Conservation (phyloP, 2,888 invertebrate species). For the Pilophorus perplexus region DNA sequence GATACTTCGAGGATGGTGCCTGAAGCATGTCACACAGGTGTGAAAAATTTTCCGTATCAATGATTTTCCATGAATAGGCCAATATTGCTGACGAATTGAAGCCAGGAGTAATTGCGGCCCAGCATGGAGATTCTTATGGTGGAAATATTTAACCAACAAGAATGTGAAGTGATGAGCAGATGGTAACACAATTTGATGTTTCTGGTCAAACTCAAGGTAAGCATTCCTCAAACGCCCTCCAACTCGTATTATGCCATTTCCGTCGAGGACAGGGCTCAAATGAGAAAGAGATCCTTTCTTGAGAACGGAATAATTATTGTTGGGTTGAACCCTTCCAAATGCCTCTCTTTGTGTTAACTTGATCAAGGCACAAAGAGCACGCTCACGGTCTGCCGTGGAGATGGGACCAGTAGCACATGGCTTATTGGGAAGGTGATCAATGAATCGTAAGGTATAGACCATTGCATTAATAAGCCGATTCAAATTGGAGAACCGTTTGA, state of each 20-base stretch:
- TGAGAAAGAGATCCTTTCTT: conserved; percentile 40
- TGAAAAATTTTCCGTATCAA: conserved; percentile 42
- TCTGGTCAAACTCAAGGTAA: conserved; percentile 46
- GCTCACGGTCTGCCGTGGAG: not conserved
- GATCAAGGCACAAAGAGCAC: not conserved
- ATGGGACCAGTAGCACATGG: not conserved
- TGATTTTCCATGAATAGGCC: conserved; percentile 47
- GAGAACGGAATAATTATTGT: not conserved
- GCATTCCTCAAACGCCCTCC: conserved; percentile 46
- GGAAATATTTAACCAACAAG: conserved; percentile 26
- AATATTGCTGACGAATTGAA: conserved; percentile 45
- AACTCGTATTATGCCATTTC: conserved; percentile 48
- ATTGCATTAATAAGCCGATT: conserved; percentile 3
- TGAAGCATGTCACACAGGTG: conserved; percentile 39
- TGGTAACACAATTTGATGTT: conserved; percentile 50
- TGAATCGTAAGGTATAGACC: not conserved
- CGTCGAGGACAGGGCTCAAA: conserved; percentile 47
- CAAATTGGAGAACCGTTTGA: not conserved
- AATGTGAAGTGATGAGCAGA: conserved; percentile 18
- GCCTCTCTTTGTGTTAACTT: not conserved
- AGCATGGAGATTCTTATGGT: conserved; percentile 41
- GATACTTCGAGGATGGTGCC: not conserved
- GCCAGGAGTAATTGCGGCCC: conserved; percentile 46
- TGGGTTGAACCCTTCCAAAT: not conserved
- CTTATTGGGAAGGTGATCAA: not conserved